These are phyloP conservation scores for Ormyrus rosae DNA, from an alignment of 2,888 invertebrate genomes.

Conservation along the genomic window DNA sequence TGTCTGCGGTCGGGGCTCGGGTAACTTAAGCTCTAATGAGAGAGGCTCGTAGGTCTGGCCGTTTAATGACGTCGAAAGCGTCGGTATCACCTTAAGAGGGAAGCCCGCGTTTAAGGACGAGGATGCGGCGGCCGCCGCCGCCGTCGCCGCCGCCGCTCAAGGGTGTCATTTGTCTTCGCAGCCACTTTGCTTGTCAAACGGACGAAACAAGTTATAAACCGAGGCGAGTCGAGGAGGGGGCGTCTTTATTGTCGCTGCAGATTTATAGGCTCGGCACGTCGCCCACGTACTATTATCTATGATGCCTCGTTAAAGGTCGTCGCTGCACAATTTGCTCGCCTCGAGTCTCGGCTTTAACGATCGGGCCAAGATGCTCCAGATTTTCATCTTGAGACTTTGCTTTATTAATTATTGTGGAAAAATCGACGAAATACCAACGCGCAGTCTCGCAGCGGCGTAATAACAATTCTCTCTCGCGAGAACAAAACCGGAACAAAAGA, in stretches of 20 bases:
- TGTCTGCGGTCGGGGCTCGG: conserved; percentile 34
- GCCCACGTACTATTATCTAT: conserved; percentile 35
- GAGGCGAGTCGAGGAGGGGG: not conserved
- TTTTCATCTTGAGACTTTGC: conserved; percentile 1
- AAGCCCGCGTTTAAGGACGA: conserved; percentile 44
- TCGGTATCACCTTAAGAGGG: conserved; percentile 56
- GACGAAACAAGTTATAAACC: conserved; percentile 61
- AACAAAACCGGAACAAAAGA: no score
- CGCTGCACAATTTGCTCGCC: conserved; percentile 4
- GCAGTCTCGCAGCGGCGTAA: no score
- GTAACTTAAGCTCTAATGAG: conserved; percentile 63
- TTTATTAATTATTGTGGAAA: not conserved
- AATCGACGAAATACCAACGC: no score
- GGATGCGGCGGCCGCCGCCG: not conserved
- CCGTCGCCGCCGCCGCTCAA: conserved; percentile 8
- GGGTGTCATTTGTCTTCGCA: conserved; percentile 68
- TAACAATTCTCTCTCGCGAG: no score
- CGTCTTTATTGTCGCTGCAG: conserved; percentile 57
- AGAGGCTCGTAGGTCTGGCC: conserved; percentile 46
- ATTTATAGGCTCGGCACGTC: conserved; percentile 57
- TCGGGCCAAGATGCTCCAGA: no score
- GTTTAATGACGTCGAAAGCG: conserved; percentile 65
- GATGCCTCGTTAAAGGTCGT: conserved; percentile 19
- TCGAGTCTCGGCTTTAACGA: not conserved
- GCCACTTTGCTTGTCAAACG: conserved; percentile 68